phyloP scores from a whole-genome alignment of 2,888 invertebrate species.

The Sycophila texana region DNA sequence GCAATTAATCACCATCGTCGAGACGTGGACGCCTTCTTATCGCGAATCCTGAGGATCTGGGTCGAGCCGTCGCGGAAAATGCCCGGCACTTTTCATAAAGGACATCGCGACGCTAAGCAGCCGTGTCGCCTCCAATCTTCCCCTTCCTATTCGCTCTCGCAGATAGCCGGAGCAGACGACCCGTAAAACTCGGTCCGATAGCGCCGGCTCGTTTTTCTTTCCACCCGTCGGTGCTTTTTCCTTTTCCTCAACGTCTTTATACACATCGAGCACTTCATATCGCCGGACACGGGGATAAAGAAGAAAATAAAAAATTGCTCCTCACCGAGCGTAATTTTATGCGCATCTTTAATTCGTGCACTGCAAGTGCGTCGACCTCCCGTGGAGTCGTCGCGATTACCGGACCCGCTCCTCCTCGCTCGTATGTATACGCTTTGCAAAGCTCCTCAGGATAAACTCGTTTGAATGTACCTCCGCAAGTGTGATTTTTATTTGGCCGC shows the following conservation, averaged over 20 bases:
- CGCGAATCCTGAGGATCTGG: neutral
- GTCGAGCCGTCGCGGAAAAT: slow-evolving; percentile 1
- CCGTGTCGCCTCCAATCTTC: neutral
- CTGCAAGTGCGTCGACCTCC: neutral
- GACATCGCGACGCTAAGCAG: too few relatives aligned
- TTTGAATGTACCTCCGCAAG: too few relatives aligned
- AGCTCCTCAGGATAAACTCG: too few relatives aligned
- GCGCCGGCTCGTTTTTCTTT: neutral
- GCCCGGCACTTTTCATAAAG: neutral
- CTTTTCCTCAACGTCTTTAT: too few relatives aligned
- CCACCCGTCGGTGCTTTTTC: too few relatives aligned
- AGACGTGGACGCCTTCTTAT: neutral
- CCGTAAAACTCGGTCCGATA: slow-evolving; percentile 8
- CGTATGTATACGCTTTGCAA: too few relatives aligned
- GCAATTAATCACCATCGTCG: slow-evolving; percentile 4
- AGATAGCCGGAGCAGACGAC: slow-evolving; percentile 4
- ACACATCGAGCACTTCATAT: too few relatives aligned
- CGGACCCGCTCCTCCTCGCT: neutral
- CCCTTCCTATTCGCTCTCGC: neutral
- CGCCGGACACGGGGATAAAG: neutral
- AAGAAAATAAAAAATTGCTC: neutral
- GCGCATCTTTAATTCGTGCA: neutral
- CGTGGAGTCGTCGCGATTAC: neutral
- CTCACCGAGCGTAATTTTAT: neutral
- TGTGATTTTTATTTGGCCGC: too few relatives aligned